Percentiles rank a stretch among this genome's conserved stretches.
Conservation (phyloP, 2,113 vertebrate species). For the Typhlomys cinereus region DNA sequence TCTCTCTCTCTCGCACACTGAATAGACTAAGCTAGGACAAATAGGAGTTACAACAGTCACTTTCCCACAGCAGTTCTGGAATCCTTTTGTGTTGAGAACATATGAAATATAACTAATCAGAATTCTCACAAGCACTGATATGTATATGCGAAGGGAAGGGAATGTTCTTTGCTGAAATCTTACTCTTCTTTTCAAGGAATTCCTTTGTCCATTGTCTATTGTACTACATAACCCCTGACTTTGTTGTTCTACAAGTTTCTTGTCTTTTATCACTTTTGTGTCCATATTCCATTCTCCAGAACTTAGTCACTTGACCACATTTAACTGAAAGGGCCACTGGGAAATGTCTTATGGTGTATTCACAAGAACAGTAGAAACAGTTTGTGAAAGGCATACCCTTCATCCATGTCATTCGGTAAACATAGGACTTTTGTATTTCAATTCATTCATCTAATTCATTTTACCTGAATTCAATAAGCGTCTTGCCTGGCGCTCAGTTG, state of each 20-base stretch:
- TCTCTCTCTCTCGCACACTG: background rate
- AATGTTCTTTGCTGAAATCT: background rate
- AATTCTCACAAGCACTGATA: background rate
- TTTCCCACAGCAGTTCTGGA: background rate
- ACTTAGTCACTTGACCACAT: background rate
- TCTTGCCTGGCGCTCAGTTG: background rate
- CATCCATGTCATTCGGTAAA: background rate
- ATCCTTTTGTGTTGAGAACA: background rate
- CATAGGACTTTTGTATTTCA: slow-evolving; percentile 23
- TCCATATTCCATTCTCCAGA: background rate
- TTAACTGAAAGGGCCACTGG: background rate
- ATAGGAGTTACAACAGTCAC: background rate
- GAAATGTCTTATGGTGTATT: background rate
- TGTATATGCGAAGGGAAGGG: background rate
- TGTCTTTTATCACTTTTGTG: background rate
- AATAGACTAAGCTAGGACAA: background rate
- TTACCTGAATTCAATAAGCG: background rate
- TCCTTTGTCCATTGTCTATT: background rate
- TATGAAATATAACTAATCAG: background rate
- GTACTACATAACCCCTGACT: background rate
- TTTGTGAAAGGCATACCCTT: background rate
- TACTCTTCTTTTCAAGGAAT: background rate
- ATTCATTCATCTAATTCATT: background rate
- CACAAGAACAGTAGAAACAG: slow-evolving; percentile 16
- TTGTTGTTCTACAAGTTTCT: background rate